Evolutionary conservation across 2,113 vertebrate species (phyloP), one percentile per base, ranked within the genome.

Genomic region (Archilochus colubris): DNA sequence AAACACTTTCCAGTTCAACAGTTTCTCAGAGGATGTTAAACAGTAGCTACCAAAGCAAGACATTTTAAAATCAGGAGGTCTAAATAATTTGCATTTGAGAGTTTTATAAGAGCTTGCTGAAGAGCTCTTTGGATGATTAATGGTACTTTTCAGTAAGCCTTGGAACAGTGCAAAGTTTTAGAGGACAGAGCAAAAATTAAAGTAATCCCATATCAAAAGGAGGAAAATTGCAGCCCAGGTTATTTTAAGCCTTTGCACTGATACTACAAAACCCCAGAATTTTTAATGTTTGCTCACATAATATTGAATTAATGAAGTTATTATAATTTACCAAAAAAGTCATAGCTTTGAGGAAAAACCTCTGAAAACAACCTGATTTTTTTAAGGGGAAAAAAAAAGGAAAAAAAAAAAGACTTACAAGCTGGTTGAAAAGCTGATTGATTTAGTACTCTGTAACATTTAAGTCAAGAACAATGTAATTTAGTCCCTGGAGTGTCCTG

Each of bases 11-110:
- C 59, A 88, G 24, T 66, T 13, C 51, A 86, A 44, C 21, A 64
- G 28, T 91, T 93, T 88, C 85, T 91, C 58, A 33, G 68, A 96
- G 48, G 51, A 74, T 59, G 82, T 86, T 88, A 80, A 95, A 77
- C 46, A 93, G 88, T 82, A 96, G 85, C 70, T 91, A 76, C 55
- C 82, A 73, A 86, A 86, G 7, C 43, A 62, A 70, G 90, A 77
- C 33, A 51, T 91, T 73, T 86, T 86, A 74, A 88, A 88, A 93
- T 92, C 48, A 46, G 46, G 30, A 73, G 3, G 20, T 91, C n/a
- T 69, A 81, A 46, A 81, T 86, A 59, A 77, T 90, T 94, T 80
- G 24, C 67, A 88, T 88, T 40, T 58, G n/a, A 68, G 57, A 85
- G 58, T 78, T 89, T 89, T 82, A 19, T 43, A 87, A 78, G 62